Percentiles rank a stretch among this genome's conserved stretches.
Conservation (phyloP, 2,797 vertebrate genomes). For the Momotus momota region DNA sequence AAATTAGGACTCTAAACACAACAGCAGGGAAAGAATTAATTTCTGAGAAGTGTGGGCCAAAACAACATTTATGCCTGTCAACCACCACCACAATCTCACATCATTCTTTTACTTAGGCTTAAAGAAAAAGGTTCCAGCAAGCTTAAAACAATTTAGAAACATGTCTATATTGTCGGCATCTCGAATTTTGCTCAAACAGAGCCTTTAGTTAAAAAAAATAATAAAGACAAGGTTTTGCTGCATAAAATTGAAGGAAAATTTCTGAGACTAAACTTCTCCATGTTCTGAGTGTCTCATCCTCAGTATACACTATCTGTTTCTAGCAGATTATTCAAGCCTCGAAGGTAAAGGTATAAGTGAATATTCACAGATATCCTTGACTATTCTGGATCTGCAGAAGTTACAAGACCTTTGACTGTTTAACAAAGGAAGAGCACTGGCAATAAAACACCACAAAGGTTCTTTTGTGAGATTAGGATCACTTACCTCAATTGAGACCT, state of each 20-base stretch:
- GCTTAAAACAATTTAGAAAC: background rate
- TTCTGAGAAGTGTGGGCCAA: background rate
- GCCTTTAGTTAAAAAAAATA: background rate
- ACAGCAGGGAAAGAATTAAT: conserved; percentile 14
- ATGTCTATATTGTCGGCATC: background rate
- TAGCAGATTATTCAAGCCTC: background rate
- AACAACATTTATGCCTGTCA: background rate
- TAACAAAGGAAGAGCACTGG: conserved; percentile 20
- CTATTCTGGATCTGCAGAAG: background rate
- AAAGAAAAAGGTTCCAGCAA: background rate
- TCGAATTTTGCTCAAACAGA: background rate
- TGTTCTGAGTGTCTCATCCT: background rate
- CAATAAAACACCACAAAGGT: conserved; percentile 37
- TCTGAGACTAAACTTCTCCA: background rate
- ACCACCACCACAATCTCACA: background rate
- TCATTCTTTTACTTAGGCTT: background rate
- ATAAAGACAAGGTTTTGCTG: background rate
- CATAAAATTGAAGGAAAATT: background rate
- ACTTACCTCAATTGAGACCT: conserved; percentile 28
- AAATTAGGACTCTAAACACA: conserved; percentile 13
- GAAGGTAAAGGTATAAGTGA: background rate
- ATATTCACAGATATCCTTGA: background rate
- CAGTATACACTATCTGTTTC: background rate
- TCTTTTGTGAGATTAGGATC: conserved; percentile 62
- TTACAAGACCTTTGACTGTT: background rate